These are phyloP conservation scores for Geococcyx californianus DNA, from an alignment of 2,113 vertebrate genomes.

Conservation along the genomic window DNA sequence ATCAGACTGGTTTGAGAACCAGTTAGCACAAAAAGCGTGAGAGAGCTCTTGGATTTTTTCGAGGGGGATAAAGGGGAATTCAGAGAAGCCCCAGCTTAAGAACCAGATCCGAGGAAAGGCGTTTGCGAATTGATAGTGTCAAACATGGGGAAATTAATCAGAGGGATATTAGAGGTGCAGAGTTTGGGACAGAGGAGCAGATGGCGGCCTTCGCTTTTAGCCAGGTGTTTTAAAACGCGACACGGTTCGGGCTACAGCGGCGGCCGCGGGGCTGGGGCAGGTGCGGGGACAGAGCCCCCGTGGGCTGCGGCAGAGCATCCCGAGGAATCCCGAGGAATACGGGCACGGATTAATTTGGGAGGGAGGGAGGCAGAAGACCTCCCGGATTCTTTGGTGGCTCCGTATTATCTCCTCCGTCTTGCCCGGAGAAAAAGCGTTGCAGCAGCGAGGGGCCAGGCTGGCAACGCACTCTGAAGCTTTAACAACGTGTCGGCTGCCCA, in stretches of 20 bases:
- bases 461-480: background rate
- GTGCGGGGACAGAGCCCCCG: background rate
- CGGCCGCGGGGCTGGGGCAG: background rate
- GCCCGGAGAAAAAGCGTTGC: background rate
- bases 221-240: background rate
- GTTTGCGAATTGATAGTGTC: background rate
- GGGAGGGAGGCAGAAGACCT: background rate
- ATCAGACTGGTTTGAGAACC: background rate
- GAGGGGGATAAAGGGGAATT: background rate
- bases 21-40: background rate
- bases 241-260: background rate
- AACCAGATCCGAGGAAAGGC: background rate
- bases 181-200: background rate
- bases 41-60: background rate
- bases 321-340: background rate
- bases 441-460: background rate
- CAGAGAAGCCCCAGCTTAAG: background rate
- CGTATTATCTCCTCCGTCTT: background rate
- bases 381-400: constrained; percentile 22
- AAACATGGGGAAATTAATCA: background rate
- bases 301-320: background rate
- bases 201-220: background rate
- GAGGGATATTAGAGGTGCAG: background rate
- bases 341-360: background rate
- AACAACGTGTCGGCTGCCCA: background rate